phyloP scores from a whole-genome alignment of 2,888 invertebrate species.

The Agrilus mali region DNA sequence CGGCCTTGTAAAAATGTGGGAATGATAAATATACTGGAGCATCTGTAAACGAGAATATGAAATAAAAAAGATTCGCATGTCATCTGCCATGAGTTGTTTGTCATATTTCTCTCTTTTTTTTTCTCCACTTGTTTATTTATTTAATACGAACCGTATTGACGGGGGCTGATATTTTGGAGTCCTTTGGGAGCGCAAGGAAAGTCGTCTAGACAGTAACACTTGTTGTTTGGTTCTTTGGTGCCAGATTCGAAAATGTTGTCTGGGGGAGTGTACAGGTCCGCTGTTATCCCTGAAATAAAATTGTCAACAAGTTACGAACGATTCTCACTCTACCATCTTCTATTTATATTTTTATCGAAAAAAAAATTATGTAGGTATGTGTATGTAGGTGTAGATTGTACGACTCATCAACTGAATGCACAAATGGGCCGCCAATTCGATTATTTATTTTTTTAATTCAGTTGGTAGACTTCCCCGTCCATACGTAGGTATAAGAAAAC shows the following conservation, averaged over 20 bases:
- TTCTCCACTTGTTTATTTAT: not conserved
- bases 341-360: too few species aligned
- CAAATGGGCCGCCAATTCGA: too few species aligned
- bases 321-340: too few species aligned
- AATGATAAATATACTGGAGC: slow-evolving; percentile 82
- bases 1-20: slow-evolving; percentile 80
- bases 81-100: not conserved
- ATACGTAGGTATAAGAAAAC: too few species aligned
- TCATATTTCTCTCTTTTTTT: too few species aligned
- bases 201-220: slow-evolving; percentile 63
- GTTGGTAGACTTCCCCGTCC: too few species aligned
- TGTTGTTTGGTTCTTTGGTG: slow-evolving; percentile 52
- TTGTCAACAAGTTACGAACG: too few species aligned
- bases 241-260: slow-evolving; percentile 57
- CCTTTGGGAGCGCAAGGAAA: slow-evolving; percentile 59
- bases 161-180: slow-evolving; percentile 75
- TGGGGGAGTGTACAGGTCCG: slow-evolving; percentile 61
- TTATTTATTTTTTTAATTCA: too few species aligned
- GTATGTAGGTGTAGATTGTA: too few species aligned
- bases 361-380: too few species aligned
- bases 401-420: too few species aligned
- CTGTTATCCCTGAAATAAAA: slow-evolving; percentile 45
- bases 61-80: not conserved
- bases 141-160: slow-evolving; percentile 60
- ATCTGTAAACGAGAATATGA: slow-evolving; percentile 37